Base-by-base conservation (phyloP, 2,888 invertebrate genomes). In the Pelosia muscerda region DNA sequence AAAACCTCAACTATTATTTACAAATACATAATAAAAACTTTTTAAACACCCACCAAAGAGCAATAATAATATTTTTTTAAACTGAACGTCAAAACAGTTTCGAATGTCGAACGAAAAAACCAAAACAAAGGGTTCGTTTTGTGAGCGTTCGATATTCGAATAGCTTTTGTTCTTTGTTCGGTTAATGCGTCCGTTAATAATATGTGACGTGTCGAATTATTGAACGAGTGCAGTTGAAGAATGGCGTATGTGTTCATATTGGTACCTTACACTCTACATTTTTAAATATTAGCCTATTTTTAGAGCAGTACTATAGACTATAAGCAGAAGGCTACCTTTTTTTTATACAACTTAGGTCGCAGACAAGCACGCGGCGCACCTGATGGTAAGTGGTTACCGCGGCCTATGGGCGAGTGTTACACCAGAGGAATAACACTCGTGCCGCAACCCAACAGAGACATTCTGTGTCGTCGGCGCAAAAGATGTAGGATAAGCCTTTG, bases 111-210 rank as follows among this genome's bases (percentile, higher is more conserved):
- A 80, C 71, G 68, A 64, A 76, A 79, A 75, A 79, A 80, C 81
- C 69, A 81, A 86, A 77, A 76, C 82, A 82, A 86, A 85, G 86
- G 86, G 87, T 86, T 89, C 88, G 86, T 88, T 88, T 49, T 83
- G 81, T 76, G 79, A 82, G 76, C 79, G 81, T 79, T 80, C 85
- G 85, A 84, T 82, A 85, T 88, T 86, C 88, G 88, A 89, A 86
- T 82, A 77, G 88, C 90, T 88, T 89, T 90, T 89, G 91, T 90
- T 90, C 91, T 90, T 91, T 90, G 90, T 91, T 90, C 83, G 65
- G 78, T 82, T 79, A 82, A 74, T 78, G 75, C 81, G 84, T 85
- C 86, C 84, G 87, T 87, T 83, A 84, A 84, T 84, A 84, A 81
- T 74, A 80, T 79, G 77, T 81, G 75, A 78, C 82, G 76, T 74